These are phyloP conservation scores for Bombus waltoni DNA, from an alignment of 1,140 invertebrate genomes.

Conservation along the genomic window DNA sequence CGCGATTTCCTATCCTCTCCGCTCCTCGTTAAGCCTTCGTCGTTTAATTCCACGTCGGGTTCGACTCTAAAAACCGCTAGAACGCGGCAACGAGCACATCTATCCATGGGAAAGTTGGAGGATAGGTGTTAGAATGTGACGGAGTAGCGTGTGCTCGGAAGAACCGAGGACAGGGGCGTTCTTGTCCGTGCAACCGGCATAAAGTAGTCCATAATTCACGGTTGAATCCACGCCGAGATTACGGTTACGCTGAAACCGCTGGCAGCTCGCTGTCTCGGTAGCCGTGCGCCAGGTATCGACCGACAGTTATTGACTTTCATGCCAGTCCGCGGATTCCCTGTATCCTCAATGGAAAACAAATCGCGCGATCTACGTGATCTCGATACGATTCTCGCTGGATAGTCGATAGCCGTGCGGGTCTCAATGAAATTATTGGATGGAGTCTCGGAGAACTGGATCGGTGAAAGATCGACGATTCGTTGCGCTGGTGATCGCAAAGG, in stretches of 20 bases:
- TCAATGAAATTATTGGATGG: constrained; percentile 7
- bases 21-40: neutral
- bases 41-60: neutral
- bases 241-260: constrained; percentile 53
- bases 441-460: too few relatives aligned
- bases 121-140: constrained; percentile 46
- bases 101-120: constrained; percentile 56
- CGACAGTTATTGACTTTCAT: constrained; percentile 61
- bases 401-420: neutral
- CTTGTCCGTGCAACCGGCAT: constrained; percentile 10
- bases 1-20: neutral
- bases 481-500: neutral
- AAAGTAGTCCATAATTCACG: constrained; percentile 71
- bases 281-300: constrained; percentile 30
- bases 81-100: constrained; percentile 1
- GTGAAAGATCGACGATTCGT: neutral
- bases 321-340: constrained; percentile 12
- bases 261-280: constrained; percentile 35
- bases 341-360: constrained; percentile 16
- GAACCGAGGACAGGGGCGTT: constrained; percentile 38
- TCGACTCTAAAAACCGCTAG: neutral
- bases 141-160: constrained; percentile 13
- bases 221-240: constrained; percentile 68
- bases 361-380: constrained; percentile 3
- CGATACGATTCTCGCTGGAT: neutral